Conservation (phyloP, 1,140 invertebrate genomes). For the Apis dorsata region DNA sequence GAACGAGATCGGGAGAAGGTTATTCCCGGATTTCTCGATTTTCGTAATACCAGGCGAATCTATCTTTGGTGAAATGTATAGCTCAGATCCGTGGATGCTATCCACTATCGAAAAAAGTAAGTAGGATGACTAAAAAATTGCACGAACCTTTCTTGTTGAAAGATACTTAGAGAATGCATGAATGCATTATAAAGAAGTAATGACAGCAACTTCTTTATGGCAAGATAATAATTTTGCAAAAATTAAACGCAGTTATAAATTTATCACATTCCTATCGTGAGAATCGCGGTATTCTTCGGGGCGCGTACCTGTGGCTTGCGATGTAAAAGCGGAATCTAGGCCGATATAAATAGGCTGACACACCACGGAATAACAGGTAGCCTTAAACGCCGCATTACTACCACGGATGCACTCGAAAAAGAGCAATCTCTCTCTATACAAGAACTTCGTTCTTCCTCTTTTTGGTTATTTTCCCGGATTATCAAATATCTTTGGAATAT, state of each 20-base stretch:
- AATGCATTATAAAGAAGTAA: slow-evolving; percentile 12
- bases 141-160: too few relatives aligned
- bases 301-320: slow-evolving; percentile 68
- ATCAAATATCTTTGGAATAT: not conserved
- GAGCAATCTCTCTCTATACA: not conserved
- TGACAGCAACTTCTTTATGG: not conserved
- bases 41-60: too few relatives aligned
- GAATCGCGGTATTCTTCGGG: slow-evolving; percentile 71
- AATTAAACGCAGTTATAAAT: slow-evolving; percentile 68
- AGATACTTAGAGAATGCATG: not conserved
- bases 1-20: too few relatives aligned
- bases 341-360: slow-evolving; percentile 80
- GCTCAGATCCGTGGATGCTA: too few relatives aligned
- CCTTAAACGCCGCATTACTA: slow-evolving; percentile 74
- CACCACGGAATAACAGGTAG: slow-evolving; percentile 79
- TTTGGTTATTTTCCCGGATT: slow-evolving; percentile 28
- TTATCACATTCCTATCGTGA: slow-evolving; percentile 74
- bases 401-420: slow-evolving; percentile 43
- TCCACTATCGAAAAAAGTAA: too few relatives aligned
- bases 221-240: slow-evolving; percentile 69
- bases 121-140: too few relatives aligned
- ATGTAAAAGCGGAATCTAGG: slow-evolving; percentile 79
- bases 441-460: not conserved
- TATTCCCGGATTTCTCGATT: too few relatives aligned
- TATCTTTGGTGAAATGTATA: too few relatives aligned